phyloP scores from a whole-genome alignment of 2,888 invertebrate genomes.

The Tridacna gigas region DNA sequence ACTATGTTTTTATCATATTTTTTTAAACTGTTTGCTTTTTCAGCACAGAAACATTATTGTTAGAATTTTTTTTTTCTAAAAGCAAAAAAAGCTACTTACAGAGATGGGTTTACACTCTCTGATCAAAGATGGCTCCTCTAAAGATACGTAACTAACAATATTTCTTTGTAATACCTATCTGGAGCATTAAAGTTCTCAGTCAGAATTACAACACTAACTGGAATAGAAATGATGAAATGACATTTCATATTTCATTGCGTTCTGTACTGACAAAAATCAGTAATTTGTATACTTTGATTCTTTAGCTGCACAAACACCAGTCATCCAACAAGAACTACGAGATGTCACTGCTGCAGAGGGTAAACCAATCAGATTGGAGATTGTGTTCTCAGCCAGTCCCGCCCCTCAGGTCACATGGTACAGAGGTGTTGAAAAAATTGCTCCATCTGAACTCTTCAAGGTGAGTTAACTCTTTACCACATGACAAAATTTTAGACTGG shows the following conservation, averaged over 20 bases:
- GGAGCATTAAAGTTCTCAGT: too few relatives aligned
- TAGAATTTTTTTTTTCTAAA: too few relatives aligned
- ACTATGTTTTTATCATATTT: too few relatives aligned
- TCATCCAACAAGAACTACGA: conserved; percentile 79
- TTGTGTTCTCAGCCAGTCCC: conserved; percentile 83
- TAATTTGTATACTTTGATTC: background rate
- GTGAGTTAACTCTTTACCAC: conserved; percentile 51
- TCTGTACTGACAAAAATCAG: background rate
- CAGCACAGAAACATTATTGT: too few relatives aligned
- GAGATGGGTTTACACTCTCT: too few relatives aligned
- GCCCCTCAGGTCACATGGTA: conserved; percentile 85
- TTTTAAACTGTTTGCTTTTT: too few relatives aligned
- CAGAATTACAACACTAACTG: too few relatives aligned
- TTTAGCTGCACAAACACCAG: conserved; percentile 87
- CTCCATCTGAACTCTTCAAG: conserved; percentile 80
- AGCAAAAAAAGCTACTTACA: too few relatives aligned
- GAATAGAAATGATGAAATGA: too few relatives aligned
- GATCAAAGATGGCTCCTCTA: too few relatives aligned
- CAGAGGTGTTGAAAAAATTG: conserved; percentile 83
- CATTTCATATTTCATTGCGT: background rate
- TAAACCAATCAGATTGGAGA: conserved; percentile 79
- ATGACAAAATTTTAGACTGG: background rate
- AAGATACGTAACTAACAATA: too few relatives aligned
- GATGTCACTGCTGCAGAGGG: conserved; percentile 82
- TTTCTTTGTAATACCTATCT: too few relatives aligned